Evolutionary conservation across 1,140 invertebrate genomes (phyloP), one percentile per base, ranked within the genome.

Genomic region (Dryas iulia): DNA sequence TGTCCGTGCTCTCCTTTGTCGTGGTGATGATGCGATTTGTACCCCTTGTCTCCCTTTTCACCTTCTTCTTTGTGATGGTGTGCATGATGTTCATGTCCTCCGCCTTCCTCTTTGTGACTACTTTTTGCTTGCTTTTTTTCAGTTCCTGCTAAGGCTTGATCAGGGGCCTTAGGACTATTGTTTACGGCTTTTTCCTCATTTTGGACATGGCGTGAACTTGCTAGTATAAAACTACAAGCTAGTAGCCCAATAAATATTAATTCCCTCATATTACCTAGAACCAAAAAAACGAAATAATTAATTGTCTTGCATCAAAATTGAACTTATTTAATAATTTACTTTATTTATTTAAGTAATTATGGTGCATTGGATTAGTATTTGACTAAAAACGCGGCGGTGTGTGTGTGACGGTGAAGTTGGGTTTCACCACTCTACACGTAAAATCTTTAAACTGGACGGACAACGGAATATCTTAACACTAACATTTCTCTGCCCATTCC

Each of bases 1-100:
- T 96, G 93, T 0, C 95, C 95, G 71, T 96, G 94, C 53, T 95
- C 94, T 0, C 94, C 94, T 72, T 95, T 94, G 71, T 95, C 94
- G 75, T 93, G 94, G 72, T 95, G 94, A 74, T 95, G 94, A 60
- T 94, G 90, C 2, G 92, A 92, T 67, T 95, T 94, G 84, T 95
- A 94, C 0, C 94, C 94, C 67, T 96, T 95, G 56, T 95, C 94
- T 1, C 93, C 93, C 74, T 96, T 95, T 53, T 94, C 93, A 0
- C 93, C 94, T 72, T 95, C 93, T 11, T 93, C 92, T 33, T 93
- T 92, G 74, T 95, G 93, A 70, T 95, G 94, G 35, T 95, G 88
- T 0, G 90, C 86, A 53, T 95, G 93, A 72, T 95, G 93, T 53
- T 95, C 92, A 30, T 95, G 92, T 4, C 95, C 95, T 12, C 94